Evolutionary conservation across 2,797 vertebrate genomes (phyloP).

Genomic region (Anguilla pacifica): DNA sequence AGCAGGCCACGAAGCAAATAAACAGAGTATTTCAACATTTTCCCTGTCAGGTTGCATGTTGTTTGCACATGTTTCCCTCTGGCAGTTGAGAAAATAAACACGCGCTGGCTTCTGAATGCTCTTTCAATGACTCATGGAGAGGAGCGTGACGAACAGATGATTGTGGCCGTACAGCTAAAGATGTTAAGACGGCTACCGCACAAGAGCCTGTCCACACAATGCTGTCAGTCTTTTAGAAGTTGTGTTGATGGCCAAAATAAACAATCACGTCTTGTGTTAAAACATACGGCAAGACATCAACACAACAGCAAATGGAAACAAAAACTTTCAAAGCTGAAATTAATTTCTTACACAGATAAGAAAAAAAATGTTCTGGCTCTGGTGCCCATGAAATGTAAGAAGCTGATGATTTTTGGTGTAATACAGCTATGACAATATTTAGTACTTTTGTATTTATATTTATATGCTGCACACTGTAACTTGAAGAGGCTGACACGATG

Average conservation of each 20-base stretch:
- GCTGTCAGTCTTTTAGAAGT: not conserved
- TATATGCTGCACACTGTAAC: not conserved
- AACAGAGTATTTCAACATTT: not conserved
- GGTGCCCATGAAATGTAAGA: conserved; percentile 5
- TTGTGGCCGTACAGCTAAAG: not conserved
- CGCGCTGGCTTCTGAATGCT: not conserved
- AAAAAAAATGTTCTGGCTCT: not conserved
- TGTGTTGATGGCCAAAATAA: not conserved
- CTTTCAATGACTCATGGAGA: not conserved
- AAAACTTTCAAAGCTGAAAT: not conserved
- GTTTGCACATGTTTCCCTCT: conserved; percentile 8
- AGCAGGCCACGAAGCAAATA: not conserved
- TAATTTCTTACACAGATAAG: not conserved
- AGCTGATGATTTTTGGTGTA: not conserved
- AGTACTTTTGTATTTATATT: not conserved
- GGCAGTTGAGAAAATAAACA: conserved; percentile 8
- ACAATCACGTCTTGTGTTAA: not conserved
- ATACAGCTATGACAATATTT: not conserved
- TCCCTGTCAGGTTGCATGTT: not conserved
- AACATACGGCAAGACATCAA: not conserved
- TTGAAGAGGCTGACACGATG: not conserved
- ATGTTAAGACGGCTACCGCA: not conserved
- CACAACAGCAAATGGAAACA: not conserved
- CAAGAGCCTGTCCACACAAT: not conserved
- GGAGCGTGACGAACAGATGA: not conserved